Evolutionary conservation across 2,888 invertebrate genomes (phyloP).

Genomic region (Caradrina clavipalpis): DNA sequence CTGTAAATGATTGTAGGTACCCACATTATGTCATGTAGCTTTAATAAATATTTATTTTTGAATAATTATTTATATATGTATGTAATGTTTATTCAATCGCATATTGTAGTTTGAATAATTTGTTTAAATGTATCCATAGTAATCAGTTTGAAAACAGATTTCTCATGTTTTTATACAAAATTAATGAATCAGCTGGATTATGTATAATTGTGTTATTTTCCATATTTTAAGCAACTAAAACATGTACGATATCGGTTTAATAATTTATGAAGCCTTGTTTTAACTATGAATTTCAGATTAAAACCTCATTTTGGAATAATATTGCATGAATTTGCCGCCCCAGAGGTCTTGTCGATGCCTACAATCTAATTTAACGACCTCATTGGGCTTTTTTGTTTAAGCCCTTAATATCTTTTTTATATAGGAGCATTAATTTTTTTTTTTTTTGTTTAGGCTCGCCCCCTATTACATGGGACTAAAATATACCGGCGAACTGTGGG

Average conservation of each 20-base stretch:
- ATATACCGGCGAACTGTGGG: no score
- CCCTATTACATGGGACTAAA: no score
- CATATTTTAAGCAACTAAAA: constrained; percentile 3
- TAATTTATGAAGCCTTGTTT: not conserved
- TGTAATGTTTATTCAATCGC: constrained; percentile 40
- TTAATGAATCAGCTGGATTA: not conserved
- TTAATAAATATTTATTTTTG: constrained; percentile 25
- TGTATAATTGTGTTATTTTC: not conserved
- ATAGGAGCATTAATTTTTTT: not conserved
- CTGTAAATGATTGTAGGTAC: constrained; percentile 29
- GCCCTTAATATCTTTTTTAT: not conserved
- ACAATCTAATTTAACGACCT: not conserved
- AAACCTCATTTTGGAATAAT: not conserved
- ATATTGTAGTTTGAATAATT: constrained; percentile 31
- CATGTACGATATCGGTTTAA: not conserved
- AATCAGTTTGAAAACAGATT: constrained; percentile 12
- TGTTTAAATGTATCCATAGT: constrained; percentile 4
- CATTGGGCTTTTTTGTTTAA: not conserved
- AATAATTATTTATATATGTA: constrained; percentile 29
- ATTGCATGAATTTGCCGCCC: not conserved
- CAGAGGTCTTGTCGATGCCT: no score
- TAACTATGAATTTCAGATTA: not conserved
- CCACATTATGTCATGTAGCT: not conserved
- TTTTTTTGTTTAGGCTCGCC: no score
- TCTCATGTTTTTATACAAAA: constrained; percentile 7